A percentile compares a stretch with the other conserved stretches of the same genome.
Conservation (phyloP, 1,140 invertebrate species). For the Atta colombica region DNA sequence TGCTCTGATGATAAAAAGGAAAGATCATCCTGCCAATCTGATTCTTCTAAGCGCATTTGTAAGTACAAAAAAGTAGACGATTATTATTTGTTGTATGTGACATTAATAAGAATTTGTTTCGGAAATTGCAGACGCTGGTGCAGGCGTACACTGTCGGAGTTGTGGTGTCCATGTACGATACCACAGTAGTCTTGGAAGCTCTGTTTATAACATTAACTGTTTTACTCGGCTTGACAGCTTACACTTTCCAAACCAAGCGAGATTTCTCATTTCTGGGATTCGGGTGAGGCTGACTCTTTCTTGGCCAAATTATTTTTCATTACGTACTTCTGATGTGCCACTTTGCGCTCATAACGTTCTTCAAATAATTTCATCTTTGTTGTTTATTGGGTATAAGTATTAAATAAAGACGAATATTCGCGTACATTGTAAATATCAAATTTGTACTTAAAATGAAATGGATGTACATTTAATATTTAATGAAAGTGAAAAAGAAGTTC, state of each 20-base stretch:
- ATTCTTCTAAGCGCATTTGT: slow-evolving; percentile 90
- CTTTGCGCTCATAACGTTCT: too few relatives aligned
- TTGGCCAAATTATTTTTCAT: too few relatives aligned
- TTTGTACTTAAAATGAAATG: too few relatives aligned
- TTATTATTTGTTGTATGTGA: background rate
- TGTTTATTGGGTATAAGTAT: too few relatives aligned
- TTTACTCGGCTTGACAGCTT: slow-evolving; percentile 90
- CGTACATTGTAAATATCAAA: background rate
- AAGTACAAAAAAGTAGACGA: slow-evolving; percentile 83
- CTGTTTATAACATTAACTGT: slow-evolving; percentile 91
- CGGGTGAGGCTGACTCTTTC: slow-evolving; percentile 87
- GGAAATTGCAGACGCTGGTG: slow-evolving; percentile 88
- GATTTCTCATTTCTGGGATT: slow-evolving; percentile 93
- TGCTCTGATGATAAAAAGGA: slow-evolving; percentile 89
- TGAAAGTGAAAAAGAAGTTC: too few relatives aligned
- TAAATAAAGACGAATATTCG: too few relatives aligned
- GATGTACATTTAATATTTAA: too few relatives aligned
- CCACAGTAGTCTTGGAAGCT: slow-evolving; percentile 91
- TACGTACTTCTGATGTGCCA: too few relatives aligned
- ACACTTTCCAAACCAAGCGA: slow-evolving; percentile 93
- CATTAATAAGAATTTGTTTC: background rate
- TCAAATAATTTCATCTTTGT: too few relatives aligned
- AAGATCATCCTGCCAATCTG: slow-evolving; percentile 90
- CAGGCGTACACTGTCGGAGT: slow-evolving; percentile 92
- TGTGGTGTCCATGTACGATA: slow-evolving; percentile 91